A percentile compares a stretch with the other conserved stretches of the same genome.
phyloP scores from a whole-genome alignment of 2,113 vertebrate genomes.

The Puntigrus tetrazona region DNA sequence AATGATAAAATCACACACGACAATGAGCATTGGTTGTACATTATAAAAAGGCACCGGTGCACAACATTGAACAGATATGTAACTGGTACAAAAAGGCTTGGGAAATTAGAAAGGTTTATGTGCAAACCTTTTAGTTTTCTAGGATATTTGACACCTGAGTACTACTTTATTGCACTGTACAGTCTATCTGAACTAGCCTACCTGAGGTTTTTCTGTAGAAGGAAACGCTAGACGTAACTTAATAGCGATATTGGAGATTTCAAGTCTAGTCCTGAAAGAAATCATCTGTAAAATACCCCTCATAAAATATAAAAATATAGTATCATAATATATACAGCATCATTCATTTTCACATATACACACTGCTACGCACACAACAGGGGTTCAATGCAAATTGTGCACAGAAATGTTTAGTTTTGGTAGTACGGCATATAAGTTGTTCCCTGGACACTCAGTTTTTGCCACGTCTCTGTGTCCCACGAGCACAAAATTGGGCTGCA shows the following conservation, averaged over 20 bases:
- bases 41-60: neutral
- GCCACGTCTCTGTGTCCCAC: conserved; percentile 69
- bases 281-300: neutral
- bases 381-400: no score
- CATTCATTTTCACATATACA: neutral
- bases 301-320: no score
- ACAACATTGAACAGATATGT: no score
- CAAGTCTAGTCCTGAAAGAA: neutral
- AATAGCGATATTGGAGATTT: neutral
- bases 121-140: neutral
- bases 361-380: neutral
- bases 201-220: no score
- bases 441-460: conserved; percentile 67
- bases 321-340: no score
- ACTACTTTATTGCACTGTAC: neutral
- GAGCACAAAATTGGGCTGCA: conserved; percentile 56
- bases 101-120: neutral
- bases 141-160: neutral
- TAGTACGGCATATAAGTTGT: conserved; percentile 61
- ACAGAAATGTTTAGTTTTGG: conserved; percentile 44
- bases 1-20: neutral
- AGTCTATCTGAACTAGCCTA: neutral
- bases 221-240: neutral
- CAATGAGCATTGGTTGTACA: neutral
- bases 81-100: neutral